These are phyloP conservation scores for Cercocebus atys DNA, from an alignment of 2,113 vertebrate genomes.

Conservation along the genomic window DNA sequence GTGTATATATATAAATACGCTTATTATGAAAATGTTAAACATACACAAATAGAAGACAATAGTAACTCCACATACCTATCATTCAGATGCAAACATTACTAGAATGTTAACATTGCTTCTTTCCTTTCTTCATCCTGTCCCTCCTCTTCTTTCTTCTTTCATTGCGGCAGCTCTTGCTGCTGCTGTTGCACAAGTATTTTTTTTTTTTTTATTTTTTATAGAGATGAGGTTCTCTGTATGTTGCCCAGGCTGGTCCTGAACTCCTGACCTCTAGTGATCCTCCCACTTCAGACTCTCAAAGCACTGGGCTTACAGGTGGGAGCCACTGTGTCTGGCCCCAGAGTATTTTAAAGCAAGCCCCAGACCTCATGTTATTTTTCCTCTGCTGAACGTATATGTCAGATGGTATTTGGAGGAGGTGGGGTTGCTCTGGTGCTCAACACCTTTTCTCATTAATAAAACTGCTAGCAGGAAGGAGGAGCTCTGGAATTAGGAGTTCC, in stretches of 20 bases:
- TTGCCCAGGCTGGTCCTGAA: neutral
- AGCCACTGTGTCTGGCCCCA: neutral
- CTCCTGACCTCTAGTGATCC: neutral
- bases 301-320: neutral
- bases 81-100: neutral
- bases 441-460: neutral
- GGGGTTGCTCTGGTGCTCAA: neutral
- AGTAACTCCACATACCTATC: neutral
- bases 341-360: neutral
- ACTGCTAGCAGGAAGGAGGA: neutral
- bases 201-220: neutral
- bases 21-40: neutral
- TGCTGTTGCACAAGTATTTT: neutral
- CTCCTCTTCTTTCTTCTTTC: too few species aligned
- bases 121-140: neutral
- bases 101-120: fast-evolving
- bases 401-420: fast-evolving
- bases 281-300: neutral
- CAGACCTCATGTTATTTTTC: fast-evolving
- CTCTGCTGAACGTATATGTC: fast-evolving
- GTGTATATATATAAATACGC: too few species aligned
- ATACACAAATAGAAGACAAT: neutral
- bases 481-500: neutral
- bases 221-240: neutral
- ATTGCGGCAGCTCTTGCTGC: neutral